Conservation (phyloP, 2,888 invertebrate species). For the Metopia argyrocephala region DNA sequence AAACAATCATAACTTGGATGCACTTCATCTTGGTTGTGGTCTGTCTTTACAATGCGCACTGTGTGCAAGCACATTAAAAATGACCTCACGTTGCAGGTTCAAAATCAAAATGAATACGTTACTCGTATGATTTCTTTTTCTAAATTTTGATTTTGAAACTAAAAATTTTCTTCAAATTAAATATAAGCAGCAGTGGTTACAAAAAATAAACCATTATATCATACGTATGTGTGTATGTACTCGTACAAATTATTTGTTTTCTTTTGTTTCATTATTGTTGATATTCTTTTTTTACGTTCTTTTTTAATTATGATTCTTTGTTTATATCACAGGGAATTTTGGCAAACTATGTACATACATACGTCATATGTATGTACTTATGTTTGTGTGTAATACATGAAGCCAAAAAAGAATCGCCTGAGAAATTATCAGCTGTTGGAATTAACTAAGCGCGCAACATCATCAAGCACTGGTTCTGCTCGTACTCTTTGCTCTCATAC, state of each 20-base stretch:
- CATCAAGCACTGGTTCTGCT: slow-evolving; percentile 50
- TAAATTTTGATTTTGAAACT: slow-evolving; percentile 48
- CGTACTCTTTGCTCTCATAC: slow-evolving; percentile 9
- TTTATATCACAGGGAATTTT: neutral
- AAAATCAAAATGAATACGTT: slow-evolving; percentile 50
- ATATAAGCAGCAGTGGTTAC: slow-evolving; percentile 27
- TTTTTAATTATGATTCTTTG: neutral
- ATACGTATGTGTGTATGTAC: neutral
- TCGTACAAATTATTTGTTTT: slow-evolving; percentile 29
- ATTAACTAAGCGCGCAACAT: slow-evolving; percentile 58
- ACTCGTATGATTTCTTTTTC: slow-evolving; percentile 35
- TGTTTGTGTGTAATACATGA: slow-evolving; percentile 24
- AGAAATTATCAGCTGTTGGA: slow-evolving; percentile 58
- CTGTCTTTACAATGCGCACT: neutral
- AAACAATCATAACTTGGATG: slow-evolving; percentile 25
- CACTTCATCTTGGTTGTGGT: slow-evolving; percentile 6
- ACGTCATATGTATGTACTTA: no score
- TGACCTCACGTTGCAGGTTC: slow-evolving; percentile 62
- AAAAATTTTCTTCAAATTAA: slow-evolving; percentile 15
- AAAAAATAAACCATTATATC: neutral
- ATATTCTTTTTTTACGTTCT: slow-evolving; percentile 16
- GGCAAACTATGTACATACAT: no score
- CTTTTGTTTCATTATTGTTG: slow-evolving; percentile 14
- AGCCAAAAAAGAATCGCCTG: slow-evolving; percentile 56
- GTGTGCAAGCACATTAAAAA: neutral